Base-by-base conservation (phyloP, 2,888 invertebrate species). In the Meteorus cinctellus region DNA sequence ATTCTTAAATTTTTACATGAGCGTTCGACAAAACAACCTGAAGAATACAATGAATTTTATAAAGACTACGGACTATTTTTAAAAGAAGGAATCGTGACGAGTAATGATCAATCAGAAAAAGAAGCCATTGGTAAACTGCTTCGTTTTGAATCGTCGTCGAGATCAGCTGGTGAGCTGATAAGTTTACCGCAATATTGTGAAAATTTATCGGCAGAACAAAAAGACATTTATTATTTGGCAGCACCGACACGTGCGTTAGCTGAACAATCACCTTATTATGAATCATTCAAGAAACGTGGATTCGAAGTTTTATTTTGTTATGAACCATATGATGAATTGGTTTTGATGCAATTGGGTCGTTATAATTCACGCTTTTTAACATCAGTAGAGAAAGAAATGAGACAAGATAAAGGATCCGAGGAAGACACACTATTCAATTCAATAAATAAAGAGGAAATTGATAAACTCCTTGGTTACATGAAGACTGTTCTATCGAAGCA, bases 321-420 rank as follows among this genome's bases (percentile, higher is more conserved):
- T 85, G 98, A 99, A 87, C 95, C 96, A n/a, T 98, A 98, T 84
- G 99, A 99, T 89, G 99, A 99, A 90, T 91, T 99, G 72, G 97
- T 98, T 3, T 91, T 99, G 27, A 93, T 97, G 92, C 97, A 98
- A 85, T 90, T 98, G 74, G 93, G 94, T 78, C 94, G 96, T 86
- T 99, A 96, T 88, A 94, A 94, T 80, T 93, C 93, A 66, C 92
- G 93, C 83, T 91, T 92, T 77, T 91, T 99, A 6, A 93, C 95
- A 2, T 98, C 98, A 0, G 96, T 97, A 0, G 99, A 99, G 90
- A 98, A 97, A 86, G 98, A 98, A 90, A 95, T 97, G 94, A 92
- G 95, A 71, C 93, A 94, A 80, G 94, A 94, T 84, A 92, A 93
- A 66, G 91, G 92, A 31, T 90, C 91, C 2, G 88, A 91, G 66